Percentiles rank a stretch among this genome's conserved stretches.
phyloP scores from a whole-genome alignment of 2,888 invertebrate species.

The Mimachlamys varia region DNA sequence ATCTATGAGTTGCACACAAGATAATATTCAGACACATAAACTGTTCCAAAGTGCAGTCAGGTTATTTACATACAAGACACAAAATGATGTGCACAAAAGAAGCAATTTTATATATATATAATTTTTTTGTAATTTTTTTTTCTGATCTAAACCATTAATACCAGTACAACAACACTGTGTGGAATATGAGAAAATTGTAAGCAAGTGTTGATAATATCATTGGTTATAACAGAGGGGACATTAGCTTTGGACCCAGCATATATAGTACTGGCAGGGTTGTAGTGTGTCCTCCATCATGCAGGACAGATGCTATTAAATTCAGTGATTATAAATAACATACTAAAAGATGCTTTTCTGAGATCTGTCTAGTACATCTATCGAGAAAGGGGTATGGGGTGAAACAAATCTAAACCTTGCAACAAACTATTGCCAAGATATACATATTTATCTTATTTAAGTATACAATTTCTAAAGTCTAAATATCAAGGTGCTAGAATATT shows the following conservation, averaged over 20 bases:
- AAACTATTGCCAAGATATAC: constrained; percentile 26
- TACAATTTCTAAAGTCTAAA: constrained; percentile 32
- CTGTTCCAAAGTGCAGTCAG: constrained; percentile 51
- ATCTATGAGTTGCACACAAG: constrained; percentile 53
- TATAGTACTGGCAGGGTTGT: neutral
- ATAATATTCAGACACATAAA: constrained; percentile 54
- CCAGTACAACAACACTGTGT: constrained; percentile 48
- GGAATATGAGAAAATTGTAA: constrained; percentile 46
- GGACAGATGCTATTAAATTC: constrained; percentile 6
- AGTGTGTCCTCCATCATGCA: constrained; percentile 6
- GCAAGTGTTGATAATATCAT: constrained; percentile 42
- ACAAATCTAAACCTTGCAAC: constrained; percentile 24
- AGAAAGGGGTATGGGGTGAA: neutral
- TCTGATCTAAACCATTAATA: constrained; percentile 48
- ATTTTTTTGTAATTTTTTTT: constrained; percentile 32
- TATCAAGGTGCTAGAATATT: constrained; percentile 27
- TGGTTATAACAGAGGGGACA: constrained; percentile 37
- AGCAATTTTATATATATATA: constrained; percentile 43
- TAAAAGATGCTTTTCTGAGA: neutral
- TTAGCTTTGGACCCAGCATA: constrained; percentile 20
- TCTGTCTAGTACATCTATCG: neutral
- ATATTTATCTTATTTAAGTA: constrained; percentile 5
- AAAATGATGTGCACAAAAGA: constrained; percentile 50
- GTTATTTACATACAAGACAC: constrained; percentile 50
- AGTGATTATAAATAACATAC: constrained; percentile 28